phyloP scores from a whole-genome alignment of 2,113 vertebrate species.

The Ivindomyrus marchei region DNA sequence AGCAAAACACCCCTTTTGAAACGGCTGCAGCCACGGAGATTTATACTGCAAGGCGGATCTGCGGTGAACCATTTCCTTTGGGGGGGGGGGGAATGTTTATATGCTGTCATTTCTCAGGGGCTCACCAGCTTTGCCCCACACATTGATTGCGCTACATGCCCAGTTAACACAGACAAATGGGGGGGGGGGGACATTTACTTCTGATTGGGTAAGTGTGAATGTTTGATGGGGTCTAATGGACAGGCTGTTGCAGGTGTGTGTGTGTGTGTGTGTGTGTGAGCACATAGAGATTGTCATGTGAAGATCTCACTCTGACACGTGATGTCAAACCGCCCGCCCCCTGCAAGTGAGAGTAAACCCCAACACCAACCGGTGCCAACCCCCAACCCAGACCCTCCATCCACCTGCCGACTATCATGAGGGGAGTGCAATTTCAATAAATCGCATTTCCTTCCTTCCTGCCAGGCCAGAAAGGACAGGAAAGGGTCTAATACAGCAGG shows the following conservation, averaged over 20 bases:
- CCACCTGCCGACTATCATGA: neutral
- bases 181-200: neutral
- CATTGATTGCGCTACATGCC: neutral
- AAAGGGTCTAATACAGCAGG: neutral
- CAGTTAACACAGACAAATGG: neutral
- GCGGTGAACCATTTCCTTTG: neutral
- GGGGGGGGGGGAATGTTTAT: neutral
- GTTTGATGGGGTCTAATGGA: neutral
- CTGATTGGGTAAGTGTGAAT: neutral
- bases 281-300: neutral
- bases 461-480: neutral
- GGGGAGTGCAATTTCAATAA: neutral
- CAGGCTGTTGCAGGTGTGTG: neutral
- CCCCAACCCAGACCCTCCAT: neutral
- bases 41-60: neutral
- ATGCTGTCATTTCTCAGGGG: neutral
- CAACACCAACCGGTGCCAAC: neutral
- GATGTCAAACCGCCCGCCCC: neutral
- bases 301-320: neutral
- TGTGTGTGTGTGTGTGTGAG: neutral
- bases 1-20: neutral
- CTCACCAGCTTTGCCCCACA: neutral
- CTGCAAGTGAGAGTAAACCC: neutral
- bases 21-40: neutral
- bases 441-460: neutral